Percentiles rank a stretch among this genome's conserved stretches.
Evolutionary conservation across 2,797 vertebrate species (phyloP).

Genomic region (Myotis daubentonii): DNA sequence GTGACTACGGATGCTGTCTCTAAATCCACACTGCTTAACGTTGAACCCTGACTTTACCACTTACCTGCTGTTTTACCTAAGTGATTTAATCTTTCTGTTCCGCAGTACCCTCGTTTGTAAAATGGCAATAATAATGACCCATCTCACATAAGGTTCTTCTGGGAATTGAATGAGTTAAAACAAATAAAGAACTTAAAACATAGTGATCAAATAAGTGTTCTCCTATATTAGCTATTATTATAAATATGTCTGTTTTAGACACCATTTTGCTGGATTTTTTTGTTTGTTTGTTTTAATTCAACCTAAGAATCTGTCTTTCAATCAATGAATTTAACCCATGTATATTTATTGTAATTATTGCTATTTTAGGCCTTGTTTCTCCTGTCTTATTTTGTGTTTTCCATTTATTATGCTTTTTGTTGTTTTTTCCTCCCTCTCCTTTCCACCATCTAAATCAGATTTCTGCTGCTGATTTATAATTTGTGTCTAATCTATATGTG

Average conservation of each 20-base stretch:
- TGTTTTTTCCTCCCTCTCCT: neutral
- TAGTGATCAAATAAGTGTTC: neutral
- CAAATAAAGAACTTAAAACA: neutral
- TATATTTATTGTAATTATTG: neutral
- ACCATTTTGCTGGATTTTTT: neutral
- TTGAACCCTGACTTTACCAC: neutral
- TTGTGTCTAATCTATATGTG: neutral
- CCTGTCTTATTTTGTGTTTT: constrained; percentile 38
- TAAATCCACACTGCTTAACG: neutral
- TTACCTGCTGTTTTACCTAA: neutral
- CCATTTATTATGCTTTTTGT: neutral
- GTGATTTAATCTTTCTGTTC: neutral
- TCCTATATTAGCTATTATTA: neutral
- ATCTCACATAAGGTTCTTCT: neutral
- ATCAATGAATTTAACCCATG: constrained; percentile 12
- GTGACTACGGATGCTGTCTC: neutral
- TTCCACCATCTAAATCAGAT: neutral
- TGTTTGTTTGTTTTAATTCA: constrained; percentile 12
- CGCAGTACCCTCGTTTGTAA: neutral
- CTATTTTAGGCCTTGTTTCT: neutral
- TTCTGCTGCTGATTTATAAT: neutral
- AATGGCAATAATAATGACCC: neutral
- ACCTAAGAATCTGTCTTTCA: neutral
- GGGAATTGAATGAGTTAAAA: neutral
- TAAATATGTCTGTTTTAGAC: neutral